Conservation (phyloP, 2,113 vertebrate species). For the Sinocyclocheilus rhinocerous region DNA sequence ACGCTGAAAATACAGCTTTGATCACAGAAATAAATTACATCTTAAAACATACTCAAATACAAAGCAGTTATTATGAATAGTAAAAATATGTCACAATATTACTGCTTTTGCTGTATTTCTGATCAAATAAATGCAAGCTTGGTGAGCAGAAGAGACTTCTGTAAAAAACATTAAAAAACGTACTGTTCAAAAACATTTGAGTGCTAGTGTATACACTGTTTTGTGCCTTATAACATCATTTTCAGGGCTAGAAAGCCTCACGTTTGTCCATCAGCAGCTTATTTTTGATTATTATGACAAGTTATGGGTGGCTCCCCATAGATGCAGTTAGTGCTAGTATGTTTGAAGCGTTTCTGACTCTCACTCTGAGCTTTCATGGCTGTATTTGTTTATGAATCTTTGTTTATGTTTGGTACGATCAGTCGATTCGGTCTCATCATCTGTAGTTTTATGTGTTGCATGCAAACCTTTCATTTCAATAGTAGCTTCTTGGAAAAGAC, state of each 20-base stretch:
- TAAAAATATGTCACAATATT: too few relatives aligned
- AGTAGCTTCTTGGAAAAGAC: neutral
- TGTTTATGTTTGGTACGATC: too few relatives aligned
- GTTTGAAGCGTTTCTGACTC: neutral
- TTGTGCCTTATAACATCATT: neutral
- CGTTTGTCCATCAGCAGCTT: neutral
- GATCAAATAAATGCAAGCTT: too few relatives aligned
- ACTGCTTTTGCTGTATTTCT: too few relatives aligned
- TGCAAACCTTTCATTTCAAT: neutral
- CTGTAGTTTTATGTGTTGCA: neutral
- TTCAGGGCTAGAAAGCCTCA: neutral
- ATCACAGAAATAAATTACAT: too few relatives aligned
- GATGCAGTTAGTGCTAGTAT: neutral
- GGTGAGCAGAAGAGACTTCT: too few relatives aligned
- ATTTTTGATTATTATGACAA: neutral
- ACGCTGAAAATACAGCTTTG: too few relatives aligned
- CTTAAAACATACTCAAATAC: too few relatives aligned
- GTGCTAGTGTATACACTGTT: too few relatives aligned
- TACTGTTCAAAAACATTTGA: too few relatives aligned
- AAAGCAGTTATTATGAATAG: too few relatives aligned
- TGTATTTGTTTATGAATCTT: neutral
- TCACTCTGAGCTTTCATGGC: neutral
- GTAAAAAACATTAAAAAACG: too few relatives aligned
- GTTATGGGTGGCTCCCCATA: neutral
- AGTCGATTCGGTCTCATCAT: neutral